A percentile compares a stretch with the other conserved stretches of the same genome.
Evolutionary conservation across 2,888 invertebrate genomes (phyloP).

Genomic region (Podotricha telesiphe): DNA sequence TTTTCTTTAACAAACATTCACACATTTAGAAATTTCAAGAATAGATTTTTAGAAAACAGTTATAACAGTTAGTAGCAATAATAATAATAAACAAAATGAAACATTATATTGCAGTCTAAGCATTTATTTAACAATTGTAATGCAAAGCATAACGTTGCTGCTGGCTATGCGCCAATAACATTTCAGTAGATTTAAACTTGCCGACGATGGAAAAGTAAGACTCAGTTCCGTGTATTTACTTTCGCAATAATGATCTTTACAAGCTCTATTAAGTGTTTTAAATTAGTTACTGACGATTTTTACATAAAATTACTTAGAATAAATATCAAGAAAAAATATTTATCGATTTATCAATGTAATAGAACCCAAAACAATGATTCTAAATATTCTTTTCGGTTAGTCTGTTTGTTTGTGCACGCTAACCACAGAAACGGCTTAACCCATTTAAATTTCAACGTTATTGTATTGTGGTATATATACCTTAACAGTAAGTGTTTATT

Average conservation of each 20-base stretch:
- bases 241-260: constrained; percentile 10
- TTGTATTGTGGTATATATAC: too few species aligned
- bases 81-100: neutral
- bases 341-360: too few species aligned
- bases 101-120: neutral
- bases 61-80: neutral
- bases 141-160: constrained; percentile 10
- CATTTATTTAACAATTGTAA: constrained; percentile 11
- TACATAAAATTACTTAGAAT: neutral
- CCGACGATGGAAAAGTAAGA: constrained; percentile 9
- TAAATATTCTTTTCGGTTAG: too few species aligned
- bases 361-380: too few species aligned
- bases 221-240: neutral
- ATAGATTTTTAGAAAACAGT: too few species aligned
- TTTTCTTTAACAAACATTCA: too few species aligned
- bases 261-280: neutral
- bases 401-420: too few species aligned
- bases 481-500: too few species aligned
- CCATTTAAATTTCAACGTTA: too few species aligned
- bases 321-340: too few species aligned
- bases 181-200: constrained; percentile 16
- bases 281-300: neutral
- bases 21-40: too few species aligned
- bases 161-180: constrained; percentile 12
- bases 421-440: too few species aligned